Evolutionary conservation across 1,140 invertebrate species (phyloP).

Genomic region (Drosophila bifasciata): DNA sequence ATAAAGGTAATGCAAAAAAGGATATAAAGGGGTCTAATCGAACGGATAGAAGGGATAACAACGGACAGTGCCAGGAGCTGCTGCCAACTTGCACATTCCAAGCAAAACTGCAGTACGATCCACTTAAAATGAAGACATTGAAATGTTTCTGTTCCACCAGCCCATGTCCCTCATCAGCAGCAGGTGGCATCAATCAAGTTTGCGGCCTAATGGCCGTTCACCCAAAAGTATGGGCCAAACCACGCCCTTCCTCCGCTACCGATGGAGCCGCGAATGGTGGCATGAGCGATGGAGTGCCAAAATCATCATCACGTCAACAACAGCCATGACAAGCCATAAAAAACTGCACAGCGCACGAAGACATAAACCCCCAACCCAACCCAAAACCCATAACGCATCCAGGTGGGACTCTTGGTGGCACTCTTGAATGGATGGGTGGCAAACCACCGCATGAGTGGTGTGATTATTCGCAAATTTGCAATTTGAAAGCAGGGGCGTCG

Average conservation of each 20-base stretch:
- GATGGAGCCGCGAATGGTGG: constrained; percentile 1
- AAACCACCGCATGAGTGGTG: constrained; percentile 32
- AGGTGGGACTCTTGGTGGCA: not conserved
- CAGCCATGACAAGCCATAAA: constrained; percentile 31
- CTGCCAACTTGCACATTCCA: not conserved
- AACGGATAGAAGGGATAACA: no score
- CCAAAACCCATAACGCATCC: constrained; percentile 3
- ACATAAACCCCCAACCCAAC: no score
- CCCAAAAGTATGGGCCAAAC: not conserved
- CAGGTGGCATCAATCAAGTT: constrained; percentile 18
- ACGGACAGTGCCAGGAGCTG: no score
- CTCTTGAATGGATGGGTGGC: constrained; percentile 10
- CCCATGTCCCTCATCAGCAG: constrained; percentile 10
- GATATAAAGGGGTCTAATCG: constrained; percentile 2
- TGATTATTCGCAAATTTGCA: constrained; percentile 26
- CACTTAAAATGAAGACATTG: constrained; percentile 19
- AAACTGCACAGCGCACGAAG: constrained; percentile 14
- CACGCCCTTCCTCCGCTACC: not conserved
- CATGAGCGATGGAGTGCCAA: constrained; percentile 36
- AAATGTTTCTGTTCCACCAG: constrained; percentile 1
- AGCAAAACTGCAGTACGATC: not conserved
- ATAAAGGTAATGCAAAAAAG: no score
- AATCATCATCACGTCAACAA: constrained; percentile 24
- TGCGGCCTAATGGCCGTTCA: constrained; percentile 13
- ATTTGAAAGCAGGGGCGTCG: constrained; percentile 38